These are phyloP conservation scores for Andrena chrysosceles DNA, from an alignment of 2,888 invertebrate genomes.

Conservation along the genomic window DNA sequence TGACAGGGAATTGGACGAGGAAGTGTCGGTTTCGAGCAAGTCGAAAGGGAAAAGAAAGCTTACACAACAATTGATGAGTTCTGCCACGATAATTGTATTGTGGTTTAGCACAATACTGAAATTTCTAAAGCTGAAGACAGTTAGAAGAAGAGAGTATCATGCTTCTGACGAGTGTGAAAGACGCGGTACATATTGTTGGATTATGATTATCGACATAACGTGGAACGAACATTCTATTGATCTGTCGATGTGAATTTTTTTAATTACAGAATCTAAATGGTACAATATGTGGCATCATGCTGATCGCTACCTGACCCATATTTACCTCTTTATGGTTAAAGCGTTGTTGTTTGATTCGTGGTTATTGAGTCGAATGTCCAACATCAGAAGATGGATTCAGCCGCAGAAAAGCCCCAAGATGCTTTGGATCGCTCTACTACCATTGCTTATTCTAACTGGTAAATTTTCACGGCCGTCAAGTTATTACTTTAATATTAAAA, in stretches of 20 bases:
- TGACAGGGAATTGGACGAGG: constrained; percentile 78
- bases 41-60: constrained; percentile 53
- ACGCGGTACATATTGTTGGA: constrained; percentile 49
- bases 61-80: constrained; percentile 62
- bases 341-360: constrained; percentile 80
- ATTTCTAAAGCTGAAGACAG: constrained; percentile 72
- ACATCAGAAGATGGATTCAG: constrained; percentile 69
- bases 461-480: constrained; percentile 78
- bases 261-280: constrained; percentile 77
- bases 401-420: constrained; percentile 74
- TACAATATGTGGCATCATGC: constrained; percentile 69
- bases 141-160: constrained; percentile 67
- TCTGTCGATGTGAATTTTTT: constrained; percentile 11
- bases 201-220: background rate
- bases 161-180: constrained; percentile 74
- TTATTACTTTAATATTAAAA: constrained; percentile 1
- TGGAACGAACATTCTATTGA: background rate
- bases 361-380: constrained; percentile 78
- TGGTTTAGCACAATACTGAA: constrained; percentile 71
- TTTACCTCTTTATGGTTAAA: constrained; percentile 79
- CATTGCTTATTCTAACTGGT: constrained; percentile 87
- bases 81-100: constrained; percentile 62
- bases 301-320: constrained; percentile 70
- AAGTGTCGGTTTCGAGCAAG: constrained; percentile 42
- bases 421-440: constrained; percentile 85